A percentile compares a stretch with the other conserved stretches of the same genome.
phyloP scores from a whole-genome alignment of 2,888 invertebrate genomes.

The Synergus japonicus region DNA sequence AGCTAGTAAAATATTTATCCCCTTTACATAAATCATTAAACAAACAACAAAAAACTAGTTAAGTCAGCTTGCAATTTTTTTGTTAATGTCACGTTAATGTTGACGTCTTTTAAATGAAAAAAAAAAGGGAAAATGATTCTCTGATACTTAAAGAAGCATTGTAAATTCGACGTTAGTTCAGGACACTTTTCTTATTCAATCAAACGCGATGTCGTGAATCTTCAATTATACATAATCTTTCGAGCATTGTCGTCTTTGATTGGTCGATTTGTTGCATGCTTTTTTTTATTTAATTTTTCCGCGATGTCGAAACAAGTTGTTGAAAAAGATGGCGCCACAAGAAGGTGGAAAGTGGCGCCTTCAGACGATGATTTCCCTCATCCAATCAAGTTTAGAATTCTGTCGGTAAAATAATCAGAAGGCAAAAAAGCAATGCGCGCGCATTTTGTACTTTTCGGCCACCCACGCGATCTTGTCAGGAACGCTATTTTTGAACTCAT shows the following conservation, averaged over 20 bases:
- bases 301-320: not conserved
- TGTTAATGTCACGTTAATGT: not conserved
- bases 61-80: not conserved
- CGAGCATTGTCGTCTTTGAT: not conserved
- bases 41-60: not conserved
- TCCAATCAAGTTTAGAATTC: not conserved
- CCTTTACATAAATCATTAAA: no score
- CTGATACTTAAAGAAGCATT: not conserved
- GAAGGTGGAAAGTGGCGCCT: conserved; percentile 4
- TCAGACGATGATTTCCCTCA: not conserved
- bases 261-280: not conserved
- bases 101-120: not conserved
- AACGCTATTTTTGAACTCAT: conserved; percentile 45
- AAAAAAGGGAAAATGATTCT: not conserved
- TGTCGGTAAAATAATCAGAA: conserved; percentile 39
- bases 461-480: conserved; percentile 40
- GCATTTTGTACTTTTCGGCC: conserved; percentile 34
- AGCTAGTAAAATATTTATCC: no score
- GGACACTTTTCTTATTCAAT: not conserved
- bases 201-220: not conserved
- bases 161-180: not conserved
- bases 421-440: not conserved
- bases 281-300: not conserved
- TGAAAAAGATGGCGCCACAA: conserved; percentile 9
- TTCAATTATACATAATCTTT: not conserved